These are phyloP conservation scores for Aphelenchoides bicaudatus DNA, from an alignment of 2,888 invertebrate genomes.

Conservation along the genomic window DNA sequence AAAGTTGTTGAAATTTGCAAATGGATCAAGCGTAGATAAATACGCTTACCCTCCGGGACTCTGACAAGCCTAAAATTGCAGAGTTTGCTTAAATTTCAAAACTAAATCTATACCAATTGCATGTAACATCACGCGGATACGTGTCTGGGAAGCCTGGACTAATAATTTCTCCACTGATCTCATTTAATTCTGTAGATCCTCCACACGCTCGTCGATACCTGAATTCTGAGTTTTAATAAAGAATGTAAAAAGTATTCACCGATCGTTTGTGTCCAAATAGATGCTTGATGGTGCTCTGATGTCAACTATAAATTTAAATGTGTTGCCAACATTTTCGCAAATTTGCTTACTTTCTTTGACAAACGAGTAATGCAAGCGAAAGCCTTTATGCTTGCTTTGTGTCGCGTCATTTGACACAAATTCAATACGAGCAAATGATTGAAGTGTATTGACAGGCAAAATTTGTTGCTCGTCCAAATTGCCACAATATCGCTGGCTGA, in stretches of 20 bases:
- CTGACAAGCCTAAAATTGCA: conserved; percentile 64
- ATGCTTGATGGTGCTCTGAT: conserved; percentile 33
- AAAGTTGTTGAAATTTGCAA: conserved; percentile 59
- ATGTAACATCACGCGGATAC: conserved; percentile 59
- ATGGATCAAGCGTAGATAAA: conserved; percentile 62
- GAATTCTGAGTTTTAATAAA: no score
- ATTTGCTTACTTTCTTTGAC: conserved; percentile 47
- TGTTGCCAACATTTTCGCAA: neutral
- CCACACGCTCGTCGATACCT: conserved; percentile 34
- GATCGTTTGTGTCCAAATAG: conserved; percentile 33
- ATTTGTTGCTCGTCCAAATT: conserved; percentile 26
- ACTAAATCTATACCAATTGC: no score
- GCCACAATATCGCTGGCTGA: conserved; percentile 46
- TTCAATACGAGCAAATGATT: conserved; percentile 26
- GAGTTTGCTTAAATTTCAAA: no score
- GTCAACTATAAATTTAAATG: conserved; percentile 21
- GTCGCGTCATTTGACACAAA: conserved; percentile 30
- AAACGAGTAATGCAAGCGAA: conserved; percentile 39
- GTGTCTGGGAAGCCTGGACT: conserved; percentile 63
- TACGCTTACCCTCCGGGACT: conserved; percentile 61
- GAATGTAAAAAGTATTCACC: no score
- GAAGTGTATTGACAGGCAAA: conserved; percentile 35
- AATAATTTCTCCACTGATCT: conserved; percentile 58
- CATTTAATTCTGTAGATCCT: conserved; percentile 26
- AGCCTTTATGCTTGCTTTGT: conserved; percentile 22